Conservation (phyloP, 2,888 invertebrate genomes). For the Kuschelorhynchus macadamiae region DNA sequence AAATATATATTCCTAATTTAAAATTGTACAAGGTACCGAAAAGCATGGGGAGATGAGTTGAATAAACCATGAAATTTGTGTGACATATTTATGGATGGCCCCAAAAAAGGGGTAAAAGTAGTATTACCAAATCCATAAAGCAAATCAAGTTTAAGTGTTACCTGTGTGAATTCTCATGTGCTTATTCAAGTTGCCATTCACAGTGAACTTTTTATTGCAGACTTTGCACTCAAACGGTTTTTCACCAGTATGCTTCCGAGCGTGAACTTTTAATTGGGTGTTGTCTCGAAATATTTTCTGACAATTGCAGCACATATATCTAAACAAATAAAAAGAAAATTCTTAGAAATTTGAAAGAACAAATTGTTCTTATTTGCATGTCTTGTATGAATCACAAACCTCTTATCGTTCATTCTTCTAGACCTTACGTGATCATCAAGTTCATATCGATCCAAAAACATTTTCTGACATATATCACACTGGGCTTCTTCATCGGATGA, state of each 20-base stretch:
- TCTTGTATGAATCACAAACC: too few species aligned
- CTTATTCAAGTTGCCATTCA: slow-evolving; percentile 65
- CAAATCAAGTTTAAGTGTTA: too few species aligned
- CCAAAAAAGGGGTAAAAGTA: too few species aligned
- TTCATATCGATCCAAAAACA: slow-evolving; percentile 54
- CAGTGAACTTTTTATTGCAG: slow-evolving; percentile 63
- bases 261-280: slow-evolving; percentile 63
- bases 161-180: slow-evolving; percentile 64
- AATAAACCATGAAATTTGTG: too few species aligned
- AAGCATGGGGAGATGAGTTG: too few species aligned
- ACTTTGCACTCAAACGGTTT: slow-evolving; percentile 62
- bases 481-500: slow-evolving; percentile 28
- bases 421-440: slow-evolving; percentile 57
- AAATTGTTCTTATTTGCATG: too few species aligned
- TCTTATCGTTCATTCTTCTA: slow-evolving; percentile 56
- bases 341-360: too few species aligned
- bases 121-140: too few species aligned
- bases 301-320: slow-evolving; percentile 62
- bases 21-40: too few species aligned
- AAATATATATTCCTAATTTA: too few species aligned
- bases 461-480: slow-evolving; percentile 60
- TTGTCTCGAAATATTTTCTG: slow-evolving; percentile 63
- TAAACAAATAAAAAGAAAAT: slow-evolving; percentile 12
- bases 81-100: too few species aligned
- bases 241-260: slow-evolving; percentile 64